Evolutionary conservation across 2,113 vertebrate genomes (phyloP), one percentile per base, ranked within the genome.

Genomic region (Vireo altiloquus): DNA sequence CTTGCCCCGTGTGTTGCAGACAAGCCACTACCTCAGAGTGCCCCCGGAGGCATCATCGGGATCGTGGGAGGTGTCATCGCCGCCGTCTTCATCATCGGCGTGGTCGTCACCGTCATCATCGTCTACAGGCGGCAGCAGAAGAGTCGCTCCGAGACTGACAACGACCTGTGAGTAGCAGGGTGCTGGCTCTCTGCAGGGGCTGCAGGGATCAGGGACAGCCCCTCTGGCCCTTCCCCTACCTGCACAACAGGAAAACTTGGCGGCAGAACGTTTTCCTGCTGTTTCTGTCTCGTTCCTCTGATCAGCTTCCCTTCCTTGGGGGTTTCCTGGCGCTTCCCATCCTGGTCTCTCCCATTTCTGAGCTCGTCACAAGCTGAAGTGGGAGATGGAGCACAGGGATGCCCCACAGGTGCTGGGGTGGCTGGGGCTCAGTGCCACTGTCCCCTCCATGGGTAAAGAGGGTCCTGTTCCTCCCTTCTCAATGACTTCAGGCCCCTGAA

Each of bases 91-190:
- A 98, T 99, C 97, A 79, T 98, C 3, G 97, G 97, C 0, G 98
- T 98, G 94, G 98, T 97, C 28, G 96, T 98, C 52, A 98, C 98
- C 2, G 97, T 99, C 66, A 97, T 98, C 94, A 94, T 99, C 83
- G 97, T 99, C 84, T 98, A 98, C 96, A 96, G 97, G 75, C 94
- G 97, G 84, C 98, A 98, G 92, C 98, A 98, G 87, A 99, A 98
- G 97, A 97, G 87, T 75, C 97, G 87, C 63, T 96, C 97, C 1
- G 98, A 98, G 60, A 96, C 96, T 0, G 98, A 99, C 95, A 97
- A 97, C 24, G 98, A 98, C 71, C 92, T 99, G 99, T 99, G 96
- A 99, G 99, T 99, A 97, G 42, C 42, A 23, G 10, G n/a, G n/a
- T n/a, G n/a, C n/a, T n/a, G n/a, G n/a, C n/a, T n/a, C n/a, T n/a